Percentiles rank a stretch among this genome's conserved stretches.
phyloP scores from a whole-genome alignment of 2,888 invertebrate species.

The Criorhina ranunculi region DNA sequence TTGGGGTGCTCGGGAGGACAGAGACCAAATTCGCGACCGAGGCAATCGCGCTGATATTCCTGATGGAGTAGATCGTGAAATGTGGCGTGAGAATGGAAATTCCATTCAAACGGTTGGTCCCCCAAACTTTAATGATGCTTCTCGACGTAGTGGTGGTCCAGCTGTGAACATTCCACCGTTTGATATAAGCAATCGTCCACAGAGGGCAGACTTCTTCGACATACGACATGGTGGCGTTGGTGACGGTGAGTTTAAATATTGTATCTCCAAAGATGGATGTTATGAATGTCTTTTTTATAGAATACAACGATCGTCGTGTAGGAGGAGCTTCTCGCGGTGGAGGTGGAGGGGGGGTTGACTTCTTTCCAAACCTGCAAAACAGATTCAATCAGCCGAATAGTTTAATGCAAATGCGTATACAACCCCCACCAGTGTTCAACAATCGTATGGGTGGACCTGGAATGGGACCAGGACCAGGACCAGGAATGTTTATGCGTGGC shows the following conservation, averaged over 20 bases:
- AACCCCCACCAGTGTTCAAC: constrained; percentile 82
- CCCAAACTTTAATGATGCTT: constrained; percentile 78
- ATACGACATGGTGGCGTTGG: constrained; percentile 58
- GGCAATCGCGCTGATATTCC: constrained; percentile 77
- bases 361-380: constrained; percentile 83
- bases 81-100: constrained; percentile 79
- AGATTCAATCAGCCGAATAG: constrained; percentile 84
- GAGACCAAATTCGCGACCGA: constrained; percentile 86
- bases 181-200: constrained; percentile 79
- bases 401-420: constrained; percentile 83
- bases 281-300: constrained; percentile 70
- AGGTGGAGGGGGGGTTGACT: constrained; percentile 80
- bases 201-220: constrained; percentile 80
- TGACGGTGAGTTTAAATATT: constrained; percentile 77
- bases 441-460: constrained; percentile 81
- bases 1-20: constrained; percentile 85
- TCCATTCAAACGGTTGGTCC: constrained; percentile 65
- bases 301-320: constrained; percentile 82
- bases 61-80: constrained; percentile 75
- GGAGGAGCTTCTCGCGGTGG: constrained; percentile 76
- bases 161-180: constrained; percentile 80
- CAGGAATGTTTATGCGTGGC: constrained; percentile 77
- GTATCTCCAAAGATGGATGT: not conserved
- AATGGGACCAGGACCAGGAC: constrained; percentile 74
- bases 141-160: constrained; percentile 74